phyloP scores from a whole-genome alignment of 2,113 vertebrate species.

The Lampris megalopsis region DNA sequence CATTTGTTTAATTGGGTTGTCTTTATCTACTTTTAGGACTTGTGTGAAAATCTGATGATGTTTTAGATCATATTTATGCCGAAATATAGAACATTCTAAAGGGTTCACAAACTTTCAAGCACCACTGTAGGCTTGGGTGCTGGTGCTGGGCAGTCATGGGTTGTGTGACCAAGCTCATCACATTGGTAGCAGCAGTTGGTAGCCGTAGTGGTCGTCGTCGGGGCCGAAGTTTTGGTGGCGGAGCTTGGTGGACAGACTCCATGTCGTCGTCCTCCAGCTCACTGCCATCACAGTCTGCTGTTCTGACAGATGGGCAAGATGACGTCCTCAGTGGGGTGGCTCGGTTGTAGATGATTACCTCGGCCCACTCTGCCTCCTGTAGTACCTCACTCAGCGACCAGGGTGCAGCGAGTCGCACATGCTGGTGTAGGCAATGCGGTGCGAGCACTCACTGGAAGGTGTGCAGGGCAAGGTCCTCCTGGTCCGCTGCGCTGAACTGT shows the following conservation, averaged over 20 bases:
- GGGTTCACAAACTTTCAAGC: no score
- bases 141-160: no score
- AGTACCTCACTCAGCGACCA: neutral
- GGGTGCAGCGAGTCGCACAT: neutral
- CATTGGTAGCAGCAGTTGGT: neutral
- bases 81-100: no score
- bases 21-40: no score
- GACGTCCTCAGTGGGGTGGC: neutral
- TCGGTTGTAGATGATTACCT: neutral
- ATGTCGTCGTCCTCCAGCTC: neutral
- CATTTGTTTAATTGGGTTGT: no score
- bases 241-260: neutral
- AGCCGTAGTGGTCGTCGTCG: neutral
- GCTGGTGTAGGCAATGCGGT: neutral
- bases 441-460: neutral
- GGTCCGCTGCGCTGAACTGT: neutral
- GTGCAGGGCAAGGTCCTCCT: no score
- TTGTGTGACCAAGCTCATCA: no score
- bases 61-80: no score
- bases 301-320: neutral
- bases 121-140: no score
- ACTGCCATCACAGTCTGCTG: neutral
- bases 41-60: no score
- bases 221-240: neutral
- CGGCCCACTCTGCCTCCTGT: neutral